Conservation (phyloP, 2,113 vertebrate genomes). For the Neogale vison region DNA sequence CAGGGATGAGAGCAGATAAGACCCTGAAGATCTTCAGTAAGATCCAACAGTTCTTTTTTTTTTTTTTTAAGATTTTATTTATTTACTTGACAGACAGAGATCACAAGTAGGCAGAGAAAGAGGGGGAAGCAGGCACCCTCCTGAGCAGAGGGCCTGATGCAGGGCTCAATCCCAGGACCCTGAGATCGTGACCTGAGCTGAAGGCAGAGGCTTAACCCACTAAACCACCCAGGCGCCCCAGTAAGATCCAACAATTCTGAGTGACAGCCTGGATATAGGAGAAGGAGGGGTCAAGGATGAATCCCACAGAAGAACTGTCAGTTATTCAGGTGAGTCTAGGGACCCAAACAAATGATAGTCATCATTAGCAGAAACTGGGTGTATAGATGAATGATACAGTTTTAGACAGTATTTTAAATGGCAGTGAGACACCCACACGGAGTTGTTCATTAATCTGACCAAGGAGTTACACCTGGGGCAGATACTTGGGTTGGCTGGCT, state of each 20-base stretch:
- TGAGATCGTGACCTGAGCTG: no score
- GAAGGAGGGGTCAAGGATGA: neutral
- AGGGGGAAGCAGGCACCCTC: no score
- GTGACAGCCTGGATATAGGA: neutral
- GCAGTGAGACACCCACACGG: neutral
- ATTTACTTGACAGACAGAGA: no score
- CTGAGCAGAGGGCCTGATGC: no score
- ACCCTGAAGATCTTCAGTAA: neutral
- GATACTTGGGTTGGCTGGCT: neutral
- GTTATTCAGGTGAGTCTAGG: neutral
- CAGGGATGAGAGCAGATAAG: neutral
- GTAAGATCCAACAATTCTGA: neutral
- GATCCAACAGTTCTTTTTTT: neutral
- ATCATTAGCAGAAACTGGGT: neutral
- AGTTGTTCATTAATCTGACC: neutral
- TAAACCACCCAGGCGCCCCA: neutral
- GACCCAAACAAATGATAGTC: neutral
- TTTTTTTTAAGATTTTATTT: no score
- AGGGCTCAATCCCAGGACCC: no score
- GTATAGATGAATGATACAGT: neutral
- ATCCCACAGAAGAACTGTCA: neutral
- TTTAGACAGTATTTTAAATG: conserved; percentile 37
- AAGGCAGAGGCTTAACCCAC: no score
- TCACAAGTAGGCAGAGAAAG: no score
- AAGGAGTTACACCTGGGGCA: neutral